Evolutionary conservation across 2,888 invertebrate species (phyloP), one percentile per base, ranked within the genome.

Genomic region (Aspidiotus destructor): DNA sequence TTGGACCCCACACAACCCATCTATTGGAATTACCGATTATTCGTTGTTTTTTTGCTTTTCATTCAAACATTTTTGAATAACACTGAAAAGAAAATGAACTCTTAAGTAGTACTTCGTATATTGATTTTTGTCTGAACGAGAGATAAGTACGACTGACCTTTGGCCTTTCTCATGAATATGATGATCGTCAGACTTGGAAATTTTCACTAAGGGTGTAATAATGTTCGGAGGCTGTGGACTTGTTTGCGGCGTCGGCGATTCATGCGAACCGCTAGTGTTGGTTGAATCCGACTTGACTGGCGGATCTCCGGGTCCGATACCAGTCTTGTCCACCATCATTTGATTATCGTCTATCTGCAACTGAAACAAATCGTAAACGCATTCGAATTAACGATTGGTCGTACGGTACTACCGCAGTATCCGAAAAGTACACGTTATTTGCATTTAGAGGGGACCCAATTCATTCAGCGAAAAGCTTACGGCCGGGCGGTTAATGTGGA

Each of bases 261-360:
- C 57, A 42, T 10, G 64, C 16, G 64, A 64, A 40, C 41, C 64
- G 44, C n/a, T 42, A 28, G 54, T 57, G 9, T 28, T 41, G 53
- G 55, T 54, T 8, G 64, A 41, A n/a, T 64, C 64, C 42, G 64
- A 64, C 41, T 55, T 64, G 42, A 57, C 64, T 40, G 63, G 63
- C 53, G 54, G 63, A 53, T 63, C 53, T 54, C 69, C 73, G 41
- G 72, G 75, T 72, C 76, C 76, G 71, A 77, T 74, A 74, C 76
- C 75, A 58, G 76, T 74, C 71, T 72, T 74, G 73, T 74, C 74
- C 71, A 74, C 74, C 74, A 74, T 74, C 74, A 74, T 74, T 71
- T 71, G 71, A 65, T 71, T 69, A 70, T 76, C 75, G 72, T 75
- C 75, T 74, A 75, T 74, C 76, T 76, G 73, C 28, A 72, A 70